Percentiles rank a stretch among this genome's conserved stretches.
Conservation (phyloP, 2,888 invertebrate genomes). For the Andrena chrysosceles region DNA sequence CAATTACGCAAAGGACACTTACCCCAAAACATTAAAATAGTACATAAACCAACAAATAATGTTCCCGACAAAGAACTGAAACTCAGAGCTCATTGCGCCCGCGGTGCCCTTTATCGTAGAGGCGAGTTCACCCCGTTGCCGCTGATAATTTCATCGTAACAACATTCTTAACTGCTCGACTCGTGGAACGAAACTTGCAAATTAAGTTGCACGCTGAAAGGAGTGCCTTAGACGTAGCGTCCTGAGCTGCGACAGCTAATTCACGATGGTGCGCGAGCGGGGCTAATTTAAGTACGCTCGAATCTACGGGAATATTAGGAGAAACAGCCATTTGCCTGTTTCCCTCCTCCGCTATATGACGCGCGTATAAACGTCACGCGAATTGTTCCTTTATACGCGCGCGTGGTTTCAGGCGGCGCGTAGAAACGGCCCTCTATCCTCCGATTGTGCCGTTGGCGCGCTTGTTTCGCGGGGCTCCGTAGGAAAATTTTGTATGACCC, state of each 20-base stretch:
- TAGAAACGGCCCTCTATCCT: constrained; percentile 31
- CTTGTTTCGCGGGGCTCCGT: constrained; percentile 28
- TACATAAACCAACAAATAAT: neutral
- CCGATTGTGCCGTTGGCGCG: constrained; percentile 33
- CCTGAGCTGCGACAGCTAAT: constrained; percentile 21
- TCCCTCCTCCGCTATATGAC: neutral
- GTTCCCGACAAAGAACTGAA: neutral
- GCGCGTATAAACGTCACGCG: constrained; percentile 33
- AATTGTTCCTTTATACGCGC: constrained; percentile 48
- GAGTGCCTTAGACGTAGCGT: neutral
- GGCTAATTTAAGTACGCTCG: constrained; percentile 49
- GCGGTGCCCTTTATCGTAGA: neutral
- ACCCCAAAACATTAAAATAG: too few relatives aligned
- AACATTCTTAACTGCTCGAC: constrained; percentile 37
- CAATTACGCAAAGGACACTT: too few relatives aligned
- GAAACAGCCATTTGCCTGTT: constrained; percentile 42
- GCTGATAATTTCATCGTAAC: constrained; percentile 30
- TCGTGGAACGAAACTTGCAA: constrained; percentile 40
- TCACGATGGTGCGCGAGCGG: constrained; percentile 11
- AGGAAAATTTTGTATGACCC: constrained; percentile 52
- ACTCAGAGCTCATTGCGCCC: neutral
- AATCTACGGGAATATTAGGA: constrained; percentile 45
- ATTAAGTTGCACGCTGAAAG: constrained; percentile 34
- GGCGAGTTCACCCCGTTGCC: neutral
- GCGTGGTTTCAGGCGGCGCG: neutral